Base-by-base conservation (phyloP, 2,113 vertebrate genomes). In the Cinclus mexicanus region DNA sequence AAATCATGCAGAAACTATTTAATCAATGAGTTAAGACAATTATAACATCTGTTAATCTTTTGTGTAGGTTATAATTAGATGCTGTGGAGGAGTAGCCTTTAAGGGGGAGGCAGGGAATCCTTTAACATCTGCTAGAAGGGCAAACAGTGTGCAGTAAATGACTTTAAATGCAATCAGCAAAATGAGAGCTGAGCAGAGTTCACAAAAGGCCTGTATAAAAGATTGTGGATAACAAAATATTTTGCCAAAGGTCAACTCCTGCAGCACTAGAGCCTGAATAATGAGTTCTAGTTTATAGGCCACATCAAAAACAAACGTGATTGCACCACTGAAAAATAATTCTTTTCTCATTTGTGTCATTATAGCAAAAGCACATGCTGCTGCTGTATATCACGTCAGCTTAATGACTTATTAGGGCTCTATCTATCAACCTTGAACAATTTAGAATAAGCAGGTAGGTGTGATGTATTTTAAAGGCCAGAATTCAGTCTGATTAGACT, bases 1-100 rank as follows among this genome's bases (percentile, higher is more conserved):
- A 96, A 96, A 96, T 97, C 97, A 98, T 94, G 98, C 97, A 98
- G 97, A 98, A 98, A 97, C 77, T 97, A 97, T 98, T 98, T 98
- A 98, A 98, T 98, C 97, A 98, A 97, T 98, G 97, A 96, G 94
- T 96, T 97, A 98, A 98, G 98, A 97, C 97, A 98, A 98, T 98
- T 98, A 98, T 97, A 98, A 98, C 98, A 98, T 98, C 98, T 98
- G 98, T 98, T 98, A 98, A 98, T 98, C 98, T 98, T 98, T 98
- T 98, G 97, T 97, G 92, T 90, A 91, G 92, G 95, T 97, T 97
- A 97, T 98, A 98, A 98, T 98, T 97, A 98, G 97, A 98, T 97
- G 94, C 97, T 97, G 63, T 8, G 33, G 96, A 97, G 96, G 97
- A 98, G 96, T 94, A 98, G 97, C 93, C 97, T 97, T 98, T 98